Conservation (phyloP, 2,113 vertebrate species). For the human (Homo sapiens) region GRCh38 chr12:107418501-107419000, state of each 20-base stretch:
- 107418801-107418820: background rate
- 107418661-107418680: background rate
- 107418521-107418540: background rate
- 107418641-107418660: background rate
- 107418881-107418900: background rate
- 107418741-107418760: background rate
- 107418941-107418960: background rate
- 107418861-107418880: background rate
- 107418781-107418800: background rate
- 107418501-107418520: background rate
- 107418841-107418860: constrained; percentile 3
- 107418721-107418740: background rate
- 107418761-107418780: background rate
- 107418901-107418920: background rate
- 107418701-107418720: background rate
- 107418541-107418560: background rate
- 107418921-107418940: background rate
- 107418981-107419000: constrained; percentile 34
- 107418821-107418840: background rate
- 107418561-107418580: background rate
- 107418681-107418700: background rate
- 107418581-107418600: background rate
- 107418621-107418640: background rate
- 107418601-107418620: background rate
- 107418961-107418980: constrained; percentile 58